Evolutionary conservation across 2,888 invertebrate species (phyloP), one percentile per base, ranked within the genome.

Genomic region (Cheilosia grossa): DNA sequence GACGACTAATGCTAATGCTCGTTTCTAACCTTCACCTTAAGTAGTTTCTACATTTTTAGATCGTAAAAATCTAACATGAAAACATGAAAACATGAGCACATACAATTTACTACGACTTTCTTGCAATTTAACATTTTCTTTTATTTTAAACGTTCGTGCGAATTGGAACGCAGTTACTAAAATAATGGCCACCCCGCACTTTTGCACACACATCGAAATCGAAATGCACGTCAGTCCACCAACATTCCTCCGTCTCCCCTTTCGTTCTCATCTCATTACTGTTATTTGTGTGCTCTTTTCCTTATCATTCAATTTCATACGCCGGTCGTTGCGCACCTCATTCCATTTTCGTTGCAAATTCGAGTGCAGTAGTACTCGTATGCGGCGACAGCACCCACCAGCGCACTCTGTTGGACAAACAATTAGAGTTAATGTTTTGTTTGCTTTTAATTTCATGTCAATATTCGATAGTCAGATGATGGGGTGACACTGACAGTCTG

Each of bases 361-460:
- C 63, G 40, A 82, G 75, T 77, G 77, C 77, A 82, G 64, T 66
- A 64, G 51, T 64, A 75, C 13, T 61, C 13, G n/a, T n/a, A 44
- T 15, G 10, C 51, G n/a, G 13, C 15, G 67, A 10, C 53, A 47
- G 7, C 27, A 27, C 6, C 37, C 47, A 44, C 56, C 30, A 82
- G 82, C 77, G 77, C 82, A 82, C 82, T 78, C 72, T 82, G 72
- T 72, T 82, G 82, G 82, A 61, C 78, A 82, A 82, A 82, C 82
- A 82, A 78, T 82, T 82, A 82, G 59, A 82, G 70, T 82, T 82
- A 82, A 82, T 82, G 72, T 78, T 82, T 49, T 82, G 82, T 82
- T 78, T 82, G 78, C 30, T 59, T 72, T 82, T 82, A 78, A 82
- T 82, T 82, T 72, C 69, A 61, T 77, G 82, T 82, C 82, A 77